Conservation (phyloP, 1,140 invertebrate genomes). For the Lordiphosa clarofinis region DNA sequence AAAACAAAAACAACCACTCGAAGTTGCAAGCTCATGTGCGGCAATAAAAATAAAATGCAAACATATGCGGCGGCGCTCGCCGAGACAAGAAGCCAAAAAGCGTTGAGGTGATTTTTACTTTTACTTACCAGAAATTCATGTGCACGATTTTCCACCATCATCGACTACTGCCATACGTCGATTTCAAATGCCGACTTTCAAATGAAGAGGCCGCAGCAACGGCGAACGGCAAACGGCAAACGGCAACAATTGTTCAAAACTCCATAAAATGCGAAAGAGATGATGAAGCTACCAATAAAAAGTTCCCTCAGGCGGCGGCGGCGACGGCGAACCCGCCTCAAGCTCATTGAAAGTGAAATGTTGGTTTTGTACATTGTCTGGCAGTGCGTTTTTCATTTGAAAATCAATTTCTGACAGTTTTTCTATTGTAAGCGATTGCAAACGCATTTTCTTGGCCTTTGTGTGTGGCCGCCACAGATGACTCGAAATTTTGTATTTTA, state of each 20-base stretch:
- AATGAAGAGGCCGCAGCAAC: constrained; percentile 61
- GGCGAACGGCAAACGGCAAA: constrained; percentile 17
- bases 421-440: constrained; percentile 40
- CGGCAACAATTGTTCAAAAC: constrained; percentile 23
- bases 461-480: constrained; percentile 40
- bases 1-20: constrained; percentile 13
- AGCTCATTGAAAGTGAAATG: constrained; percentile 57
- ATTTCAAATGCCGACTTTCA: constrained; percentile 69
- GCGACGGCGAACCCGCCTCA: constrained; percentile 5
- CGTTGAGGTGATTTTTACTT: constrained; percentile 34
- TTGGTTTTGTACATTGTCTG: constrained; percentile 17
- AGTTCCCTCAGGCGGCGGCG: constrained; percentile 17
- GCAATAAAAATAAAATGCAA: constrained; percentile 71
- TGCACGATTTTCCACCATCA: constrained; percentile 37
- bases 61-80: constrained; percentile 56
- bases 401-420: constrained; percentile 27
- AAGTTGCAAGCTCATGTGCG: constrained; percentile 67
- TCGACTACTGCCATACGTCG: constrained; percentile 33
- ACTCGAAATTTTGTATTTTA: constrained; percentile 38
- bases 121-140: constrained; percentile 64
- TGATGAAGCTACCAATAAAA: constrained; percentile 57
- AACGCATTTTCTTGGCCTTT: constrained; percentile 35
- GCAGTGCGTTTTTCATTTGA: too few species aligned
- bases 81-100: constrained; percentile 37
- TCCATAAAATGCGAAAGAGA: constrained; percentile 42